Evolutionary conservation across 2,113 vertebrate genomes (phyloP).

Genomic region (Pseudorhombus dupliciocellatus): DNA sequence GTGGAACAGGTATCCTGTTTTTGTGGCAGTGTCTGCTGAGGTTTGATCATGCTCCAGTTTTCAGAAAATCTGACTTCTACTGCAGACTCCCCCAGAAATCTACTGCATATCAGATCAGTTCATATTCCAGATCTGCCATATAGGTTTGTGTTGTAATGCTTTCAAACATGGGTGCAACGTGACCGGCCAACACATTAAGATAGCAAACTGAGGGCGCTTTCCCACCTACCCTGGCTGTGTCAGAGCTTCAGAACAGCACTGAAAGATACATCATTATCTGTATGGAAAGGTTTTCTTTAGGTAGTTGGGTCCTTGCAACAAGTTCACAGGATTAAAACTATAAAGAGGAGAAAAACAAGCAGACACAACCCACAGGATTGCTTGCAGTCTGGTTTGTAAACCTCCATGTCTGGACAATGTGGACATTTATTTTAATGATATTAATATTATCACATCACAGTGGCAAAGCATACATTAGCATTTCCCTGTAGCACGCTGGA

Average conservation of each 20-base stretch:
- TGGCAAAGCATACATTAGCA: neutral
- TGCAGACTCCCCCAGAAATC: neutral
- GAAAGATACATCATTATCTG: no score
- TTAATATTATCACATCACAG: neutral
- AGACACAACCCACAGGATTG: no score
- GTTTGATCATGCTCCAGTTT: constrained; percentile 16
- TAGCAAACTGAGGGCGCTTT: neutral
- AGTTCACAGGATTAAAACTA: no score
- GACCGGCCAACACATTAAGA: neutral
- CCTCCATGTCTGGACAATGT: neutral
- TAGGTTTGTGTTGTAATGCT: neutral
- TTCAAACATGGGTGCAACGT: neutral
- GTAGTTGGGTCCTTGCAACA: no score
- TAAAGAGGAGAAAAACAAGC: no score
- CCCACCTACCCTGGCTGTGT: neutral
- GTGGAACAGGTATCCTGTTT: constrained; percentile 14
- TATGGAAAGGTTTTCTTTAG: no score
- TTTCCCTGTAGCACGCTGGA: neutral
- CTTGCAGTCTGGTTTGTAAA: no score
- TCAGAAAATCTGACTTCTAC: neutral
- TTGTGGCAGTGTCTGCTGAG: neutral
- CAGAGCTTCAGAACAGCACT: neutral
- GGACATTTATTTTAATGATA: no score
- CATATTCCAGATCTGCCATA: neutral
- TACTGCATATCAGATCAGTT: neutral